A percentile compares a stretch with the other conserved stretches of the same genome.
Conservation (phyloP, 2,797 vertebrate species). For the Chelon auratus region DNA sequence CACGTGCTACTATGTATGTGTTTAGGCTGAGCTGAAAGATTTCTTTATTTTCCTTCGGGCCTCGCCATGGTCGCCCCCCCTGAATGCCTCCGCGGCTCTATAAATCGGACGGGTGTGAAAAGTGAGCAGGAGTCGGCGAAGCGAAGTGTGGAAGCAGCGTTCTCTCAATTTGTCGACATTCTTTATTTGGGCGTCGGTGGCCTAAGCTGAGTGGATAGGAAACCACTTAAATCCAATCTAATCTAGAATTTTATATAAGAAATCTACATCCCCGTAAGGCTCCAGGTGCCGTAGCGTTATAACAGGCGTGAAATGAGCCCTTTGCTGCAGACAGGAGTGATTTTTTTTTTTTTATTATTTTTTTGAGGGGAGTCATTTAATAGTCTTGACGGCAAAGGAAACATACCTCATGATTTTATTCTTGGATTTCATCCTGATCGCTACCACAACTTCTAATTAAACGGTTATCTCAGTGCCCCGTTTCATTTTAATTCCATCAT, state of each 20-base stretch:
- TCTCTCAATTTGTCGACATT: slow-evolving; percentile 51
- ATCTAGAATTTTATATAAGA: slow-evolving; percentile 58
- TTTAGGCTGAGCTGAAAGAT: slow-evolving; percentile 74
- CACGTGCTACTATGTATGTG: slow-evolving; percentile 65
- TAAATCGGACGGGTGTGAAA: slow-evolving; percentile 25
- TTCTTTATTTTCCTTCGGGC: slow-evolving; percentile 79
- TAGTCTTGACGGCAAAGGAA: slow-evolving; percentile 41
- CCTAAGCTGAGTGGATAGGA: slow-evolving; percentile 43
- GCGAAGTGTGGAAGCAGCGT: slow-evolving; percentile 18
- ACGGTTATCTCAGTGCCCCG: slow-evolving; percentile 64
- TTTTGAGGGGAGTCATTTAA: slow-evolving; percentile 31
- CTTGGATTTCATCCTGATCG: slow-evolving; percentile 68
- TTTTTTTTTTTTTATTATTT: slow-evolving; percentile 14
- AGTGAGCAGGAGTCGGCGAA: slow-evolving; percentile 4
- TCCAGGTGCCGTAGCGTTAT: slow-evolving; percentile 59
- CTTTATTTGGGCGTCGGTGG: slow-evolving; percentile 58
- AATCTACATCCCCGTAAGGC: slow-evolving; percentile 34
- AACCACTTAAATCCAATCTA: slow-evolving; percentile 58
- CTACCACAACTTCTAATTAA: slow-evolving; percentile 70
- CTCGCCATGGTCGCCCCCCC: slow-evolving; percentile 29
- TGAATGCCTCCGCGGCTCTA: slow-evolving; percentile 57
- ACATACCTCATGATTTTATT: slow-evolving; percentile 47
- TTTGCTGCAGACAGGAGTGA: slow-evolving; percentile 38
- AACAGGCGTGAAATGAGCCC: slow-evolving; percentile 69
- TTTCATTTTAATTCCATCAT: slow-evolving; percentile 71